Evolutionary conservation across 2,113 vertebrate genomes (phyloP).

Genomic region (Castor canadensis): DNA sequence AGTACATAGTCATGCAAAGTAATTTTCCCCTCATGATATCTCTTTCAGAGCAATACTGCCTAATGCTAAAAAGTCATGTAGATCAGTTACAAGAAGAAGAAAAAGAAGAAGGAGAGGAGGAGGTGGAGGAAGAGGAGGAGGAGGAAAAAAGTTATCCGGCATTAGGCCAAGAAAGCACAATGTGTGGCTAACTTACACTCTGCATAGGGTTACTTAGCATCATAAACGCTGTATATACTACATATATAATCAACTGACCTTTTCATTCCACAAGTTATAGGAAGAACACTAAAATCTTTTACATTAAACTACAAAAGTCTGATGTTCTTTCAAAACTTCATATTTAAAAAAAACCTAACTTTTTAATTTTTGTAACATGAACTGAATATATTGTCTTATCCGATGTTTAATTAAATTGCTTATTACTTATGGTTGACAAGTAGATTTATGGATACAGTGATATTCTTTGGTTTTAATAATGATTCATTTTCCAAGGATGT

Average conservation of each 20-base stretch:
- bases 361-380: not conserved
- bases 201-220: not conserved
- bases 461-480: not conserved
- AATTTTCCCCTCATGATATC: not conserved
- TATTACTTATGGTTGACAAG: not conserved
- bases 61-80: not conserved
- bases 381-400: not conserved
- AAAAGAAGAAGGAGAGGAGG: too few relatives aligned
- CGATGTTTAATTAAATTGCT: not conserved
- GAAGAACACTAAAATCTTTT: not conserved
- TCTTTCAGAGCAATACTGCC: not conserved
- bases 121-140: too few relatives aligned
- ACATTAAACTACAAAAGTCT: not conserved
- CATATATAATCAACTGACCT: not conserved
- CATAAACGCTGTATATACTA: not conserved
- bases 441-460: not conserved
- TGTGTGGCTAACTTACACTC: not conserved
- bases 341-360: not conserved
- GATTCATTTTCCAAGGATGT: not conserved
- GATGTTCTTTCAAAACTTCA: not conserved
- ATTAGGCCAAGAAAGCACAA: not conserved
- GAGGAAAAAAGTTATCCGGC: not conserved
- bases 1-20: not conserved
- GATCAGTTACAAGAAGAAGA: not conserved
- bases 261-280: not conserved